Percentiles rank a stretch among this genome's conserved stretches.
Conservation (phyloP, 2,888 invertebrate genomes). For the Drosophila birchii region DNA sequence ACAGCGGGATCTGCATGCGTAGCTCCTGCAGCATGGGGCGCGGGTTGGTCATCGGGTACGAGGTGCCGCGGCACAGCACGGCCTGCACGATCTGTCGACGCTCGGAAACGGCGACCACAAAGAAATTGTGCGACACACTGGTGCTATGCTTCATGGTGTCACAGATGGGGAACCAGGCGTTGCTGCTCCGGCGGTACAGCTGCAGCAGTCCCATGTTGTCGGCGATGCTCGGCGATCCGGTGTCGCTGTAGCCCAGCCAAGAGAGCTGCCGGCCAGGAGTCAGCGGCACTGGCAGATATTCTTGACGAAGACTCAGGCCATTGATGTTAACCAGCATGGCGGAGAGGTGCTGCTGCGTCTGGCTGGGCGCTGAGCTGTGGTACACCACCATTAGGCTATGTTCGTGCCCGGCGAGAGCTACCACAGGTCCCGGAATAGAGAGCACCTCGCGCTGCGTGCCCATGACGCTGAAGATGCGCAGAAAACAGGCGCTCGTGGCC, state of each 20-base stretch:
- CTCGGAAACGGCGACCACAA: slow-evolving; percentile 92
- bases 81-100: slow-evolving; percentile 91
- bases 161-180: slow-evolving; percentile 92
- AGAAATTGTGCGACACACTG: slow-evolving; percentile 90
- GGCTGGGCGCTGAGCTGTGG: slow-evolving; percentile 86
- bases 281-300: slow-evolving; percentile 88
- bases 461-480: slow-evolving; percentile 93
- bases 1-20: slow-evolving; percentile 90
- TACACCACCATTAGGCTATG: slow-evolving; percentile 88
- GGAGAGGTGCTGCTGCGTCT: slow-evolving; percentile 86
- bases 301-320: slow-evolving; percentile 85
- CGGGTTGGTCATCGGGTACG: slow-evolving; percentile 94
- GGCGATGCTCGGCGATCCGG: slow-evolving; percentile 90
- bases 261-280: slow-evolving; percentile 87
- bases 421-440: slow-evolving; percentile 89
- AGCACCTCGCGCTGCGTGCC: slow-evolving; percentile 93
- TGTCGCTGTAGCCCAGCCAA: slow-evolving; percentile 93
- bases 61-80: slow-evolving; percentile 94
- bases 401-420: slow-evolving; percentile 88
- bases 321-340: slow-evolving; percentile 86
- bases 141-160: slow-evolving; percentile 89
- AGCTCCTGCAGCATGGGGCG: slow-evolving; percentile 93
- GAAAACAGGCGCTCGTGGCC: slow-evolving; percentile 89
- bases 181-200: slow-evolving; percentile 89
- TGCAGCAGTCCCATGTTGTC: slow-evolving; percentile 92